phyloP scores from a whole-genome alignment of 1,140 invertebrate genomes.

The Ruditapes philippinarum region DNA sequence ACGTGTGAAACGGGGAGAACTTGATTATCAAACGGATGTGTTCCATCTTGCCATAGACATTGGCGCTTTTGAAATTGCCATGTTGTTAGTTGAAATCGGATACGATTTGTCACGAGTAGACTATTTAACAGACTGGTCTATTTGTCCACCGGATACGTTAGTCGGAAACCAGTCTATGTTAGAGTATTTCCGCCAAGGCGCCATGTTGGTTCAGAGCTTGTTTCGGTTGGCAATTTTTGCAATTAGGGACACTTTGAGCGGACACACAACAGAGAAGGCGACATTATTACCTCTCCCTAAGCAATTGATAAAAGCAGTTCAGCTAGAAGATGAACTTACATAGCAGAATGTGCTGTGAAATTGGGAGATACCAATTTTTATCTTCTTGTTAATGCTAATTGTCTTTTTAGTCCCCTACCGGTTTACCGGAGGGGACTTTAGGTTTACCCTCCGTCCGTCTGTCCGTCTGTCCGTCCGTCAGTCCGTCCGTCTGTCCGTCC shows the following conservation, averaged over 20 bases:
- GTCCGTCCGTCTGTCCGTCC: too few species aligned
- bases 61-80: slow-evolving; percentile 55
- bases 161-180: slow-evolving; percentile 37
- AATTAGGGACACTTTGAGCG: not conserved
- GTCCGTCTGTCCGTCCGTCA: too few species aligned
- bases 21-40: slow-evolving; percentile 55
- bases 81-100: slow-evolving; percentile 50
- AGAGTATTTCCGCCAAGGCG: slow-evolving; percentile 54
- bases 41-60: slow-evolving; percentile 64
- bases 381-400: not conserved
- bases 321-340: slow-evolving; percentile 36
- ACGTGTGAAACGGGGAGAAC: slow-evolving; percentile 35
- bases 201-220: slow-evolving; percentile 39
- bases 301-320: slow-evolving; percentile 26
- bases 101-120: slow-evolving; percentile 48
- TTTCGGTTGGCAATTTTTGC: slow-evolving; percentile 9
- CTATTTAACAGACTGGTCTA: slow-evolving; percentile 57
- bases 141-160: slow-evolving; percentile 24
- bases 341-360: not conserved
- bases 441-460: too few species aligned
- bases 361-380: not conserved
- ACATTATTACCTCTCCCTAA: slow-evolving; percentile 38
- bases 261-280: slow-evolving; percentile 1
- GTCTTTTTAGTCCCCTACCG: too few species aligned
- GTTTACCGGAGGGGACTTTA: too few species aligned